Evolutionary conservation across 2,888 invertebrate species (phyloP).

Genomic region (Trichogramma evanescens): DNA sequence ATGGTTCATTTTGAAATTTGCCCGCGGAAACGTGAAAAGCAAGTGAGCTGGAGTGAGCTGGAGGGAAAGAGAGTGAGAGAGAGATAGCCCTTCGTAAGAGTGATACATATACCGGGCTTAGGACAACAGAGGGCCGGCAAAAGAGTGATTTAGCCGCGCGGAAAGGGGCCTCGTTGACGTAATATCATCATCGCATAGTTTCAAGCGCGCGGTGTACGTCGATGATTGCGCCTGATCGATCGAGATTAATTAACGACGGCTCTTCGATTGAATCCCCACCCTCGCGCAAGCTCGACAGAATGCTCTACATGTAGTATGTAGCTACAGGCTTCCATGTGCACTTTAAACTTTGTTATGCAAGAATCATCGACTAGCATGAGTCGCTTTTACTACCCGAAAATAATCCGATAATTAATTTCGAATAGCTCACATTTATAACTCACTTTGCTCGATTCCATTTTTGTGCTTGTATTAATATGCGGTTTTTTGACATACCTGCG

Average conservation of each 20-base stretch:
- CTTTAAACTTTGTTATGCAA: no score
- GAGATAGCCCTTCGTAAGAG: slow-evolving; percentile 1
- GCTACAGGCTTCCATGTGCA: no score
- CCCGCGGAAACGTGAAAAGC: background rate
- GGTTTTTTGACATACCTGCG: no score
- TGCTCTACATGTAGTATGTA: no score
- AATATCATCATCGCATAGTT: slow-evolving; percentile 6
- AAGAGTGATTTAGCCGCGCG: background rate
- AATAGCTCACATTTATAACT: no score
- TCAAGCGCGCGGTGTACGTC: background rate
- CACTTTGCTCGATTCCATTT: no score
- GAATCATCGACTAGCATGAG: no score
- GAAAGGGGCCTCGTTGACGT: background rate
- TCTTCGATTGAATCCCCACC: slow-evolving; percentile 12
- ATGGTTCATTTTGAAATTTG: slow-evolving; percentile 23
- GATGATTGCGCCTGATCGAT: slow-evolving; percentile 20
- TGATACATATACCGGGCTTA: slow-evolving; percentile 7
- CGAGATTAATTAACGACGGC: slow-evolving; percentile 20
- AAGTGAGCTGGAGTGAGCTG: background rate
- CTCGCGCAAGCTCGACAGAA: no score
- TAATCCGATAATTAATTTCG: no score
- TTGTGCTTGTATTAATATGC: no score
- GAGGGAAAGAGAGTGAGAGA: background rate
- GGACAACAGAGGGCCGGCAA: background rate
- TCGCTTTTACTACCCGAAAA: no score